These are phyloP conservation scores for Quadroppia sp. DNA, from an alignment of 2,888 invertebrate genomes.

Conservation along the genomic window DNA sequence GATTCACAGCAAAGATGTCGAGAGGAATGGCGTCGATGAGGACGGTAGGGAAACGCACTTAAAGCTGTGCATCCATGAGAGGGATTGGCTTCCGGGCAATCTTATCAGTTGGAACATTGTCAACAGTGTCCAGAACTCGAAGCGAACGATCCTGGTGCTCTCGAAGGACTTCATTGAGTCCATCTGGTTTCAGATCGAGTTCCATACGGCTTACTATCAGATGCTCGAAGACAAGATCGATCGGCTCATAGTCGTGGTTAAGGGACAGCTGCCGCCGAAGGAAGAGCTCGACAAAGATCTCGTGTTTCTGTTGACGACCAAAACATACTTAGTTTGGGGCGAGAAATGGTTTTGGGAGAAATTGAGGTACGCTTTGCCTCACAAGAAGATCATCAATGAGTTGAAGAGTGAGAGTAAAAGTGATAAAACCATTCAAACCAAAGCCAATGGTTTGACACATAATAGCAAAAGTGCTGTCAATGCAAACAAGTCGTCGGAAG, in stretches of 20 bases:
- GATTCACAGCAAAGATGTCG: not conserved
- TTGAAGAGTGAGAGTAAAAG: constrained; percentile 3
- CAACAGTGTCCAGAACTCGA: constrained; percentile 49
- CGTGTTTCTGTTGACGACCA: constrained; percentile 48
- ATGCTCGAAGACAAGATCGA: constrained; percentile 49
- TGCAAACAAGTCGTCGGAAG: constrained; percentile 38
- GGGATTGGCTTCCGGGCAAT: constrained; percentile 50
- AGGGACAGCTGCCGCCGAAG: constrained; percentile 49
- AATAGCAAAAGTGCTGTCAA: constrained; percentile 9
- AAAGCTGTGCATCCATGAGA: constrained; percentile 49
- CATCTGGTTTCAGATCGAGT: constrained; percentile 50
- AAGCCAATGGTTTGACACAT: constrained; percentile 10
- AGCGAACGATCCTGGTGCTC: constrained; percentile 49
- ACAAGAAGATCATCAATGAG: constrained; percentile 39
- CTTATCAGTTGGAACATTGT: constrained; percentile 49
- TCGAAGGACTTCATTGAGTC: constrained; percentile 49
- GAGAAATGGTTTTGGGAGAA: constrained; percentile 50
- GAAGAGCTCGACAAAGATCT: constrained; percentile 49
- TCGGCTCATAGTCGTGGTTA: constrained; percentile 49
- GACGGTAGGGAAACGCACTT: constrained; percentile 40
- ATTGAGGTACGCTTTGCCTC: constrained; percentile 49
- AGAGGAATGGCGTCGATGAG: not conserved
- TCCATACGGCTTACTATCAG: constrained; percentile 49
- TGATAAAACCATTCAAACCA: not conserved
- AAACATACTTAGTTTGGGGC: constrained; percentile 49